Conservation (phyloP, 2,113 vertebrate species). For the Xyliphius kryptos region DNA sequence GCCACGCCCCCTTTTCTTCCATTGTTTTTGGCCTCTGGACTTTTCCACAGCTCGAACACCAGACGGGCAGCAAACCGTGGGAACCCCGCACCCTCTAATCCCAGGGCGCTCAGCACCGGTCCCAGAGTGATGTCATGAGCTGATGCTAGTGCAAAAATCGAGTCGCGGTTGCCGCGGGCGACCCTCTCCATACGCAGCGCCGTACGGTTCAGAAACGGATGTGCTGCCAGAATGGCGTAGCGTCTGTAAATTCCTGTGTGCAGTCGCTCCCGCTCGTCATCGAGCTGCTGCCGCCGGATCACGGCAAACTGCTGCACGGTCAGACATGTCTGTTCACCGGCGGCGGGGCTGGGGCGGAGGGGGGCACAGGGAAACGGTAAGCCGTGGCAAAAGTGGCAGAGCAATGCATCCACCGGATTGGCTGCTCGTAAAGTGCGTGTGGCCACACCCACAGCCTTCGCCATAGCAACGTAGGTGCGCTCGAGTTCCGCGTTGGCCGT, state of each 20-base stretch:
- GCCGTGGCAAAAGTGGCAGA: constrained; percentile 90
- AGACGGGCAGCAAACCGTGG: constrained; percentile 91
- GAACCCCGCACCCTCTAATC: constrained; percentile 79
- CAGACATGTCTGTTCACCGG: constrained; percentile 66
- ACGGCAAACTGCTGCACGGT: constrained; percentile 79
- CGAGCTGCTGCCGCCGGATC: constrained; percentile 85
- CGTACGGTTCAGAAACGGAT: constrained; percentile 88
- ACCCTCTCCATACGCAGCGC: constrained; percentile 72
- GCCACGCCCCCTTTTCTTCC: constrained; percentile 51
- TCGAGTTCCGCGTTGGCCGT: constrained; percentile 75
- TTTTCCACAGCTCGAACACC: constrained; percentile 90
- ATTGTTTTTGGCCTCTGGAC: constrained; percentile 44
- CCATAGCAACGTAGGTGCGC: constrained; percentile 80
- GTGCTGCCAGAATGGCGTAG: constrained; percentile 80
- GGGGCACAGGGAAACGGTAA: constrained; percentile 80
- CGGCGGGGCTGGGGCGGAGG: constrained; percentile 9
- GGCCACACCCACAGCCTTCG: constrained; percentile 74
- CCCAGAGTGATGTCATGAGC: constrained; percentile 93
- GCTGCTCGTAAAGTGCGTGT: constrained; percentile 81
- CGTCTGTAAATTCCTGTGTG: constrained; percentile 76
- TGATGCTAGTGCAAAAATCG: constrained; percentile 78
- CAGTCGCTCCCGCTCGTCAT: constrained; percentile 80
- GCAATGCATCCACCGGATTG: constrained; percentile 88
- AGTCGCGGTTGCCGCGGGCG: constrained; percentile 59
- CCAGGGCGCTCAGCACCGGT: constrained; percentile 87